Percentiles rank a stretch among this genome's conserved stretches.
Conservation (phyloP, 2,113 vertebrate genomes). For the Lepus timidus region DNA sequence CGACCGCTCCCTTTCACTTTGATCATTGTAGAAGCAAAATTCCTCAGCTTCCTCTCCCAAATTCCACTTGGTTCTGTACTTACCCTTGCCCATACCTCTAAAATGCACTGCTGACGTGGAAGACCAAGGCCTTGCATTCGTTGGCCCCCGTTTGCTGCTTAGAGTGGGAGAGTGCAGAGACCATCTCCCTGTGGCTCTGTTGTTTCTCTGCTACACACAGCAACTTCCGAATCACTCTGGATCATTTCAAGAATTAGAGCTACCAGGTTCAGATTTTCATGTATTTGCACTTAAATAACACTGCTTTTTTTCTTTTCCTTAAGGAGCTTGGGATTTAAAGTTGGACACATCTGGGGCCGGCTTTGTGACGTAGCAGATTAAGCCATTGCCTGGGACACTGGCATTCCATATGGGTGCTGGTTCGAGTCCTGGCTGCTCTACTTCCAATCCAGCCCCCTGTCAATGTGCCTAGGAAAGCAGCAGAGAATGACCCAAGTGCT, state of each 20-base stretch:
- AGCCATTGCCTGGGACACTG: too few species aligned
- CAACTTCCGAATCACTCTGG: background rate
- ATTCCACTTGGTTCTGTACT: background rate
- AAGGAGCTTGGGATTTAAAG: background rate
- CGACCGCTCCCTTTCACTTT: slow-evolving; percentile 48
- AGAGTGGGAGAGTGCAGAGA: background rate
- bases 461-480: too few species aligned
- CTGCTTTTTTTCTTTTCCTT: background rate
- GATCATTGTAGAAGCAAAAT: slow-evolving; percentile 56
- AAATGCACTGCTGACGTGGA: background rate
- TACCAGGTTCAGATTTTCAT: background rate
- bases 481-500: too few species aligned
- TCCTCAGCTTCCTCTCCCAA: slow-evolving; percentile 29
- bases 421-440: too few species aligned
- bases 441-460: too few species aligned
- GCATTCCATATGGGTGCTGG: too few species aligned
- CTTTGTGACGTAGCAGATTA: too few species aligned
- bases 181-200: background rate
- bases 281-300: background rate
- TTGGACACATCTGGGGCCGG: background rate
- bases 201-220: background rate
- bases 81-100: background rate
- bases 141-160: background rate
- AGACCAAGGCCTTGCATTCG: background rate
- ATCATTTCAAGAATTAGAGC: background rate